Evolutionary conservation across 2,888 invertebrate species (phyloP), one percentile per base, ranked within the genome.

Genomic region (Myathropa florea): DNA sequence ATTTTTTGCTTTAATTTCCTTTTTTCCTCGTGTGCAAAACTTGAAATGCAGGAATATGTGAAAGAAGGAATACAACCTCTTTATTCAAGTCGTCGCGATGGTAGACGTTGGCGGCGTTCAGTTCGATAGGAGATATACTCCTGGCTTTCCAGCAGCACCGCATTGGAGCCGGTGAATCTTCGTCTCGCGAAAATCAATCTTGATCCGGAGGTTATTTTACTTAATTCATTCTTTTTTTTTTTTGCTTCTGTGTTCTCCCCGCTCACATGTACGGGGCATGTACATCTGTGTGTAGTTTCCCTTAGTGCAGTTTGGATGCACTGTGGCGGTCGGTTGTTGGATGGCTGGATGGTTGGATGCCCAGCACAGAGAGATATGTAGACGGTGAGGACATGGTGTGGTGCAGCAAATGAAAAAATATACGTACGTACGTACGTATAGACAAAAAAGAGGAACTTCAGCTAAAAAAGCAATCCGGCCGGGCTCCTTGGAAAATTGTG

Each of bases 181-280:
- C 83, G 75, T 63, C 77, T 86, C 78, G 83, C 82, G 75, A 86
- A 86, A 86, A 86, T 86, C 86, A 86, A 83, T 86, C 82, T 86
- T 83, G 85, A 75, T 86, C 82, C 70, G 70, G 71, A 73, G 86
- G 73, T 83, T 86, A 75, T 83, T 77, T 77, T 72, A 81, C 81
- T 83, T 83, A 76, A 81, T 81, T 84, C 75, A 76, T 71, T 82
- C 77, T 64, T 77, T 60, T 65, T 67, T 53, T 21, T 76, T 67
- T 76, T 26, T 61, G 70, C 70, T 70, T 36, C 60, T 70, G 73
- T 46, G 64, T 57, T 57, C 24, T 57, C 57, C 57, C 24, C 24
- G 23, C 59, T 61, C 23, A 39, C 26, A 24, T 77, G 24, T 39
- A 53, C 30, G 28, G n/a, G n/a, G 4, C 36, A 23, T 55, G 71